phyloP scores from a whole-genome alignment of 2,888 invertebrate genomes.

The Diogma glabrata region DNA sequence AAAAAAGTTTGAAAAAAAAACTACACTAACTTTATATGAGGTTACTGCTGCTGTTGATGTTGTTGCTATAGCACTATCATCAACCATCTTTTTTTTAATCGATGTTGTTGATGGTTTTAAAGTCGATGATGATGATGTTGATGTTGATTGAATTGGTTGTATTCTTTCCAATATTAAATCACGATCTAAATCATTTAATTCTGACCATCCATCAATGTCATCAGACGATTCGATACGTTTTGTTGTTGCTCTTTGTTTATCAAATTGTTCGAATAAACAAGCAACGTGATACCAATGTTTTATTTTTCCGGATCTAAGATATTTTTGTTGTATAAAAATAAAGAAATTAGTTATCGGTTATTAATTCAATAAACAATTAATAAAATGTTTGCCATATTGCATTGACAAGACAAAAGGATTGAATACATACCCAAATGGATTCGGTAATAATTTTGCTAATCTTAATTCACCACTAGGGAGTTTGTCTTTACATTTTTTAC shows the following conservation, averaged over 20 bases:
- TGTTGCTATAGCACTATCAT: too few relatives aligned
- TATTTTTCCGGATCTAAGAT: slow-evolving; percentile 47
- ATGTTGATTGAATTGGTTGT: slow-evolving; percentile 5
- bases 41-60: background rate
- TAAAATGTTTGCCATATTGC: background rate
- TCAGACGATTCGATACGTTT: slow-evolving; percentile 67
- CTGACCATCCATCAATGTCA: slow-evolving; percentile 68
- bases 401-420: slow-evolving; percentile 1
- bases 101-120: background rate
- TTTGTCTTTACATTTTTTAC: slow-evolving; percentile 77
- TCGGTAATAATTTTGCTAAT: slow-evolving; percentile 64
- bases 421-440: slow-evolving; percentile 42
- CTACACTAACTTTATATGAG: slow-evolving; percentile 4
- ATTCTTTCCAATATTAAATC: slow-evolving; percentile 40
- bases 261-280: slow-evolving; percentile 69
- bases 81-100: background rate
- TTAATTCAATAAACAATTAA: slow-evolving; percentile 4
- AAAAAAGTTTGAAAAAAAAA: too few relatives aligned
- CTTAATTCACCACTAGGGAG: slow-evolving; percentile 60
- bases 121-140: background rate
- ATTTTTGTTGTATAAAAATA: background rate
- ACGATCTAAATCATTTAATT: slow-evolving; percentile 53
- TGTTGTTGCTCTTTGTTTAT: slow-evolving; percentile 67
- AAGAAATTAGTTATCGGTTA: background rate
- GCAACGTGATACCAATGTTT: slow-evolving; percentile 73